Conservation (phyloP, 2,888 invertebrate species). For the Cylloceria caligata region DNA sequence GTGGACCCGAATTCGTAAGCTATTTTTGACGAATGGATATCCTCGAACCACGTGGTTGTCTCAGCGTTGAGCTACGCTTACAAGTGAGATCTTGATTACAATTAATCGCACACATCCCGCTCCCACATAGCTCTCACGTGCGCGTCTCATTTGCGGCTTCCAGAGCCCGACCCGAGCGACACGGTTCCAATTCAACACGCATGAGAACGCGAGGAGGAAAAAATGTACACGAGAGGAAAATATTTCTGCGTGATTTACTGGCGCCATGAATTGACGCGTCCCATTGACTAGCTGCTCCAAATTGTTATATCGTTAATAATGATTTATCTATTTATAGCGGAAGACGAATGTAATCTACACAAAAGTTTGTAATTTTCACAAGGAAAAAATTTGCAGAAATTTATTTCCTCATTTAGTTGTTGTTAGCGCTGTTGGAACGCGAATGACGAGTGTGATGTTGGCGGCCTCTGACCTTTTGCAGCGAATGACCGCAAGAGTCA, state of each 20-base stretch:
- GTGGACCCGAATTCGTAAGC: conserved; percentile 62
- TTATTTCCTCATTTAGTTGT: neutral
- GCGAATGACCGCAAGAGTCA: neutral
- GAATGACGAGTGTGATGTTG: neutral
- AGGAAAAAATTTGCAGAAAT: neutral
- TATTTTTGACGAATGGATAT: conserved; percentile 56
- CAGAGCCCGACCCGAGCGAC: neutral
- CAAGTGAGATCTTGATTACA: conserved; percentile 61
- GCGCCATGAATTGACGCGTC: neutral
- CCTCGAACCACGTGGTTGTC: conserved; percentile 49
- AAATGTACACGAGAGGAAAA: neutral
- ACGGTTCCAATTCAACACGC: neutral
- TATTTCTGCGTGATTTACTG: neutral
- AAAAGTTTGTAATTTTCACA: neutral
- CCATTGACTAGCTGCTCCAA: neutral
- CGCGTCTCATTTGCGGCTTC: conserved; percentile 15
- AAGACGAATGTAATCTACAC: neutral
- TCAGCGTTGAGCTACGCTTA: conserved; percentile 46
- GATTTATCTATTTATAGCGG: neutral
- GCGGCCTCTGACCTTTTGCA: neutral
- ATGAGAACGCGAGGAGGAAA: neutral
- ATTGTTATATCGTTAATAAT: neutral
- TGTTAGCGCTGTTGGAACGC: neutral
- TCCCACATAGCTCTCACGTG: conserved; percentile 41
- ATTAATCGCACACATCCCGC: conserved; percentile 60